Conservation (phyloP, 2,113 vertebrate species). For the Bolborhynchus lineola region DNA sequence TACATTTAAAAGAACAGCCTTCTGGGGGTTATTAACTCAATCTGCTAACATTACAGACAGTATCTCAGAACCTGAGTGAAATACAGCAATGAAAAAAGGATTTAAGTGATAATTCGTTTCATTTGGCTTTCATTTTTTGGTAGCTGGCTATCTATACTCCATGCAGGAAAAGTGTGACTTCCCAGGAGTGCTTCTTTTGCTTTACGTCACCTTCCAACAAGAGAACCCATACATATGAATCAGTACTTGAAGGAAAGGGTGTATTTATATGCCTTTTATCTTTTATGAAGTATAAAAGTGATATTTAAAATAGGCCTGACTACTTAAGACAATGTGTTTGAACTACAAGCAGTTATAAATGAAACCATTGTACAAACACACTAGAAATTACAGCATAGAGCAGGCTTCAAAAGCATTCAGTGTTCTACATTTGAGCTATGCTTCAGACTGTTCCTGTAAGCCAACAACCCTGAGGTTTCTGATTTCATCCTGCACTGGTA, state of each 20-base stretch:
- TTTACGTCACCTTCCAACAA: not conserved
- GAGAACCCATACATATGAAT: not conserved
- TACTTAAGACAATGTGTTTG: not conserved
- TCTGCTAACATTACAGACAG: not conserved
- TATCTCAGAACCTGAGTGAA: rapidly evolving
- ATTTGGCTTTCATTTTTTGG: not conserved
- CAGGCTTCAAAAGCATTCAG: not conserved
- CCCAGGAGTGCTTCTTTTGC: not conserved
- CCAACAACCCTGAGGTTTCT: not conserved
- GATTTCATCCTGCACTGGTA: not conserved
- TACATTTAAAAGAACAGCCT: not conserved
- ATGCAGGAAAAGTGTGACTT: not conserved
- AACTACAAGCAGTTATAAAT: not conserved
- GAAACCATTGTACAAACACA: not conserved
- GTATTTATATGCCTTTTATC: not conserved
- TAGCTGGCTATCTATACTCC: not conserved
- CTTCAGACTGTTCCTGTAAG: not conserved
- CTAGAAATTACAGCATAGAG: not conserved
- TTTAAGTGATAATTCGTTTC: not conserved
- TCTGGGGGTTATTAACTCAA: not conserved
- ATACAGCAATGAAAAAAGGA: not conserved
- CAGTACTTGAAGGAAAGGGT: not conserved
- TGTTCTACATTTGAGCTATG: not conserved
- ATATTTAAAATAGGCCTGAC: not conserved
- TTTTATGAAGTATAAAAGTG: not conserved